phyloP scores from a whole-genome alignment of 2,797 vertebrate genomes.

The Syngnathus rostellatus region DNA sequence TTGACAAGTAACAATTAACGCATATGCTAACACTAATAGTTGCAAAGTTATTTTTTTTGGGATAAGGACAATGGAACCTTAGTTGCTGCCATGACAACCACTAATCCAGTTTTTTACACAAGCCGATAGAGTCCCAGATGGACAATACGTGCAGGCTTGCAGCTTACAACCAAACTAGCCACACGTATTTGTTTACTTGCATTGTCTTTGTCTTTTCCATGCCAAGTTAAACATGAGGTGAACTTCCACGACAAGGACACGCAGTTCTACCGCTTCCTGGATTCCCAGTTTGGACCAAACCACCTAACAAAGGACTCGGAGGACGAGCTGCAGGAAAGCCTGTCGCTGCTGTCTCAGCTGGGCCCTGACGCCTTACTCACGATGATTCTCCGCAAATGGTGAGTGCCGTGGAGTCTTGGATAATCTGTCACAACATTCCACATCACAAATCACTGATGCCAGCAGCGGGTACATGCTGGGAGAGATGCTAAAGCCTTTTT shows the following conservation, averaged over 20 bases:
- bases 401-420: conserved; percentile 41
- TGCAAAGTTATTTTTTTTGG: too few species aligned
- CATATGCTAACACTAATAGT: too few species aligned
- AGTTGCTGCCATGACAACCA: neutral
- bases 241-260: conserved; percentile 90
- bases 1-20: neutral
- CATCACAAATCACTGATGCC: neutral
- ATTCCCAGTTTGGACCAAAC: conserved; percentile 63
- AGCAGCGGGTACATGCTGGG: too few species aligned
- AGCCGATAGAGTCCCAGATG: too few species aligned
- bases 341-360: conserved; percentile 82
- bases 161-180: neutral
- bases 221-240: conserved; percentile 83
- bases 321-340: conserved; percentile 82
- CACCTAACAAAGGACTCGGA: conserved; percentile 62
- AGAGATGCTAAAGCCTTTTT: too few species aligned
- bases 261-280: conserved; percentile 86
- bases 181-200: neutral
- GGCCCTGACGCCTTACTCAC: conserved; percentile 88
- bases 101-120: neutral
- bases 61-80: neutral
- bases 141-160: too few species aligned
- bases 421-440: neutral
- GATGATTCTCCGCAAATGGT: conserved; percentile 90
- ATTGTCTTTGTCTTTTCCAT: conserved; percentile 3